Evolutionary conservation across 2,797 vertebrate genomes (phyloP), one percentile per base, ranked within the genome.

Genomic region (Bovichtus diacanthus): DNA sequence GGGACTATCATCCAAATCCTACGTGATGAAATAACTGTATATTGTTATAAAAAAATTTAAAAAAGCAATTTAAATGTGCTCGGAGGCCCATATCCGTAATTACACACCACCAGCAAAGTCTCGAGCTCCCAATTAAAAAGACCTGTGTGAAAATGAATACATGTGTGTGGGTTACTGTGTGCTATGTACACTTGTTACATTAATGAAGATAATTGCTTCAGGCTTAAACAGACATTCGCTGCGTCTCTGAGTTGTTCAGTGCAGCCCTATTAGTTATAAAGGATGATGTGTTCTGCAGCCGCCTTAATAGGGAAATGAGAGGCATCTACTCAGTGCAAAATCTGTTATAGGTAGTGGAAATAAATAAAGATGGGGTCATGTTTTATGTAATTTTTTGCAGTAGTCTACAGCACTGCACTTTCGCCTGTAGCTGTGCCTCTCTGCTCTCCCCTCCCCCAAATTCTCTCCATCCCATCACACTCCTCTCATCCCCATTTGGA

Each of bases 31-130:
- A 78, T 85, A 91, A 91, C 81, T 85, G 74, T 82, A 81, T 82
- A 87, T 92, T 88, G 89, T 91, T 80, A 9, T 19, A 15, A 3
- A 5, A 6, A 12, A 64, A 74, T n/a, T n/a, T n/a, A 70, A 80
- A 77, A 90, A 92, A 83, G 59, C 82, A 88, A 94, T 94, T 92
- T 88, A 88, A 93, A 91, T 88, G 65, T 53, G 93, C 94, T 93
- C 38, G 74, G 59, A 93, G 93, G 88, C 84, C 67, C 69, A 64
- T 50, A 72, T 49, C 78, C 86, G 85, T 93, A 93, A 95, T 94
- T 92, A 91, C 84, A 91, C 85, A 90, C 83, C 43, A 59, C 77
- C 64, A 74, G 74, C 63, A 59, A 80, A 72, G 82, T 89, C 78
- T 76, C 78, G 78, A 64, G 69, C 82, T 75, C 31, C 49, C 81